These are phyloP conservation scores for Andrena minutula DNA, from an alignment of 2,888 invertebrate genomes.

Conservation along the genomic window DNA sequence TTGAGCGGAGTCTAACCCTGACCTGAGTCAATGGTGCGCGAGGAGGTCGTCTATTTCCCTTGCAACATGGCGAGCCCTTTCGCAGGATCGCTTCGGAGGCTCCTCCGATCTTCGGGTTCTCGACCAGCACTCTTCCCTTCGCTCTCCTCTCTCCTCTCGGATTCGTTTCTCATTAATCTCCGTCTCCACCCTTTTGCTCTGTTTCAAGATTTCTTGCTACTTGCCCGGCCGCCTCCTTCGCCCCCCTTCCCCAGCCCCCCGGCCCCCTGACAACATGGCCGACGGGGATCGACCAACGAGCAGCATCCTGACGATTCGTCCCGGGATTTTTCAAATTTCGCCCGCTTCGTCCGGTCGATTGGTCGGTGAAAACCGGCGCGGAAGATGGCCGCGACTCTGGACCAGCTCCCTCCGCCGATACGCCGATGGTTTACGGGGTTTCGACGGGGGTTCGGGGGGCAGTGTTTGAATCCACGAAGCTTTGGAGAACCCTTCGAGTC, in stretches of 20 bases:
- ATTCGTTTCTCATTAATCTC: slow-evolving; percentile 81
- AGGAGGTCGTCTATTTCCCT: slow-evolving; percentile 59
- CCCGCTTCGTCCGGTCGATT: slow-evolving; percentile 54
- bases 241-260: slow-evolving; percentile 53
- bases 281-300: slow-evolving; percentile 54
- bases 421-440: slow-evolving; percentile 43
- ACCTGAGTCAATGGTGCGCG: slow-evolving; percentile 65
- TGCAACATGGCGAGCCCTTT: slow-evolving; percentile 69
- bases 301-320: slow-evolving; percentile 66
- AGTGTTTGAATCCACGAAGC: slow-evolving; percentile 23
- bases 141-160: slow-evolving; percentile 59
- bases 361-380: slow-evolving; percentile 53
- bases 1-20: slow-evolving; percentile 71
- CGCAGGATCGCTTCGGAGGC: slow-evolving; percentile 60
- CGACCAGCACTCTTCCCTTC: slow-evolving; percentile 28
- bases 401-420: slow-evolving; percentile 40
- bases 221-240: slow-evolving; percentile 68
- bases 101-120: slow-evolving; percentile 55
- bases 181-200: slow-evolving; percentile 78
- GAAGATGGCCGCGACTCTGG: slow-evolving; percentile 61
- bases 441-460: slow-evolving; percentile 9
- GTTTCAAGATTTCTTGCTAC: slow-evolving; percentile 78
- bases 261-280: slow-evolving; percentile 69
- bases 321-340: slow-evolving; percentile 69
- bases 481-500: not conserved